These are phyloP conservation scores for Agapornis canus DNA, from an alignment of 2,797 vertebrate genomes.

Conservation along the genomic window DNA sequence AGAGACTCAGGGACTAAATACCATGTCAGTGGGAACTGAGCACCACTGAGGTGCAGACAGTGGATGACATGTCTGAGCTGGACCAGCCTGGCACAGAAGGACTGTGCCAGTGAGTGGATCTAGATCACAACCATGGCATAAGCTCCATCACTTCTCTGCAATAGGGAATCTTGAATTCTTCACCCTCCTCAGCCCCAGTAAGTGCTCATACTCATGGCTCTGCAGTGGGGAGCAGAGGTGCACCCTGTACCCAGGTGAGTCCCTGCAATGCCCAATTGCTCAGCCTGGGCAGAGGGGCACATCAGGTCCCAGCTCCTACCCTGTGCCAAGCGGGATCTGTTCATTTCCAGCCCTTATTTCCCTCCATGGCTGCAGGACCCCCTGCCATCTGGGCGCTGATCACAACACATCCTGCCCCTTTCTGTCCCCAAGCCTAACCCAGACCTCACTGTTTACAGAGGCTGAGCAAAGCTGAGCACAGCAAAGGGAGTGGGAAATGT, in stretches of 20 bases:
- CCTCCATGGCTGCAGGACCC: neutral
- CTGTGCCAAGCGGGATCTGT: neutral
- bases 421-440: neutral
- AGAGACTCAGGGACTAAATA: neutral
- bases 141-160: neutral
- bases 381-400: neutral
- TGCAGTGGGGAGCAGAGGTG: neutral
- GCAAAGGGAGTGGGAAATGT: neutral
- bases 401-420: neutral
- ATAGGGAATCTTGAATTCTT: neutral
- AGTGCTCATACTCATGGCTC: neutral
- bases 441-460: neutral
- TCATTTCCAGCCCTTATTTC: neutral
- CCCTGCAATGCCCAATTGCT: neutral
- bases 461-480: neutral
- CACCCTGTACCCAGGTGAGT: neutral
- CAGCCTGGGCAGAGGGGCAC: neutral
- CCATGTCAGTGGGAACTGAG: accelerated
- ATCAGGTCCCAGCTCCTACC: neutral
- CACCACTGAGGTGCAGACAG: neutral
- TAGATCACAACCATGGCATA: neutral
- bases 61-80: neutral
- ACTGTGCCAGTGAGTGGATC: neutral
- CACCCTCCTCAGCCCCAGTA: neutral
- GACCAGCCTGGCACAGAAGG: neutral